Evolutionary conservation across 2,888 invertebrate species (phyloP), one percentile per base, ranked within the genome.

Genomic region (Strigamia transsilvanica): DNA sequence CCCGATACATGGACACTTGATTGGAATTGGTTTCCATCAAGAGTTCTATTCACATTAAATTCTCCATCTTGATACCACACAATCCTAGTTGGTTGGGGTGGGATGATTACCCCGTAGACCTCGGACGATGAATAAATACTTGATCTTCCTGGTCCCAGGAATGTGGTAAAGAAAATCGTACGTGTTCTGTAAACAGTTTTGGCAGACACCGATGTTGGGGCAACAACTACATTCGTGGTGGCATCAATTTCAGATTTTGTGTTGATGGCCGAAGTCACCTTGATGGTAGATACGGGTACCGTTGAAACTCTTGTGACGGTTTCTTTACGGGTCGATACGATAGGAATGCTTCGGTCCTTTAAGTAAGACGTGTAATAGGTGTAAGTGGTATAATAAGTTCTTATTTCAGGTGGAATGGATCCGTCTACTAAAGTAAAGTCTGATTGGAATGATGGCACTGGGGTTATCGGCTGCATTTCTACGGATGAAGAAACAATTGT

Each of bases 301-400:
- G 78, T 78, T 46, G 42, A 42, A 9, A 41, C 77, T 38, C 78
- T 34, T 2, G 77, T 42, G 9, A 82, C 46, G 6, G 82, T 82
- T 78, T 82, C 77, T n/a, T 15, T 32, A 10, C 91, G 91, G 2
- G 91, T 91, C 83, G 90, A 88, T 0, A 91, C 88, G 5, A 90
- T 88, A 1, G 90, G 89, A 21, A 38, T 78, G 10, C 42, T 38
- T 6, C 81, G 81, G 51, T 80, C 83, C 38, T 77, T 46, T 80
- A 91, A 85, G 82, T 90, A 87, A 0, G 91, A 91, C 82, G 91
- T 91, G 84, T 89, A 90, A 86, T 91, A 92, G 0, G 92, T 92
- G 84, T 92, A 92, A 0, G 86, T 85, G 6, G 85, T 85, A 51
- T 83, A 83, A 38, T 84, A 85, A 2, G 86, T 85, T 46, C 78